Evolutionary conservation across 2,797 vertebrate species (phyloP).

Genomic region (Lithobates sylvaticus): DNA sequence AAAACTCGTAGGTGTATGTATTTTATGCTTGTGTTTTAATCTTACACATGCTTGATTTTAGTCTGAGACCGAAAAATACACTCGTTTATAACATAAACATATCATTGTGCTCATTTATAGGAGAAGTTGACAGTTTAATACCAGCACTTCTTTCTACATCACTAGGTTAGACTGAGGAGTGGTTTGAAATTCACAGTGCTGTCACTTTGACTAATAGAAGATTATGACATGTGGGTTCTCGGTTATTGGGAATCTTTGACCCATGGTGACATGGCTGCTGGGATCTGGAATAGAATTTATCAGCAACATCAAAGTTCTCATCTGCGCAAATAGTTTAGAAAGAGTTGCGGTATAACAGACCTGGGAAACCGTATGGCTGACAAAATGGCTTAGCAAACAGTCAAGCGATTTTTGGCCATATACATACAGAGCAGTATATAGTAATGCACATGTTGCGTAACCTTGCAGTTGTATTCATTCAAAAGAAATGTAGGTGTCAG

Average conservation of each 20-base stretch:
- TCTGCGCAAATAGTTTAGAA: constrained; percentile 14
- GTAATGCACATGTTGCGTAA: too few species aligned
- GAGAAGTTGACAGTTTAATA: neutral
- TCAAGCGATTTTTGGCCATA: too few species aligned
- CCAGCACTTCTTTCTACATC: neutral
- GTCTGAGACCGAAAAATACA: neutral
- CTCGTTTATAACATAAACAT: neutral
- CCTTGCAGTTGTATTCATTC: too few species aligned
- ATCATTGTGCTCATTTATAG: neutral
- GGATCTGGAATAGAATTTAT: constrained; percentile 37
- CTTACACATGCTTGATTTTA: neutral
- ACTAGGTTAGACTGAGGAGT: neutral
- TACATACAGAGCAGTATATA: too few species aligned
- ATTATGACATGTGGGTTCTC: constrained; percentile 22
- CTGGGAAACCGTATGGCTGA: neutral
- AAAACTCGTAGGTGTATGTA: neutral
- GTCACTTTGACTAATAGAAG: constrained; percentile 34
- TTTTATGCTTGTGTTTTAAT: neutral
- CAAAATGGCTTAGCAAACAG: too few species aligned
- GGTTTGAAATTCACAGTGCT: neutral
- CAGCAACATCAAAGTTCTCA: constrained; percentile 17
- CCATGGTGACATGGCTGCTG: constrained; percentile 14
- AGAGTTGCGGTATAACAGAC: constrained; percentile 4
- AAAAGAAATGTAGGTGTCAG: too few species aligned
- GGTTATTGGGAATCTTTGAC: constrained; percentile 31